Evolutionary conservation across 2,113 vertebrate genomes (phyloP).

Genomic region (Taxidea taxus): DNA sequence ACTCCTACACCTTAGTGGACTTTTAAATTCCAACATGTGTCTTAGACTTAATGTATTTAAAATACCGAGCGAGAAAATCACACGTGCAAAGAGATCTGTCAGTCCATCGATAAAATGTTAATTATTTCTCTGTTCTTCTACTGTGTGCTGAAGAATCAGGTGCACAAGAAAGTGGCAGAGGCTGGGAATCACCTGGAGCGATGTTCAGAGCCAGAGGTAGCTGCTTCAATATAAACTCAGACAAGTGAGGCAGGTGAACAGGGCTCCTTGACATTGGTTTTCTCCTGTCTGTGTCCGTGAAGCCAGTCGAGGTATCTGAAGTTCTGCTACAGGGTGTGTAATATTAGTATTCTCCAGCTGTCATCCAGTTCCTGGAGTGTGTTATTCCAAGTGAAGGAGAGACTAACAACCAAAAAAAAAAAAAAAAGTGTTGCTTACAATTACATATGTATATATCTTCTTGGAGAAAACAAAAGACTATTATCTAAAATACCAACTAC

Average conservation of each 20-base stretch:
- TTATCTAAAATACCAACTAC: not conserved
- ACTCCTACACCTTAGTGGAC: not conserved
- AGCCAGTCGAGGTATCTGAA: not conserved
- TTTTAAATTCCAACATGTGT: not conserved
- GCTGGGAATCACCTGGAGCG: no score
- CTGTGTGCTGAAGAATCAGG: no score
- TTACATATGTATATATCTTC: not conserved
- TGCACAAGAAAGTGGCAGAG: not conserved
- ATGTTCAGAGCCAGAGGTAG: rapidly evolving
- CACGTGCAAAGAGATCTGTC: not conserved
- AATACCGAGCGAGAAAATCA: not conserved
- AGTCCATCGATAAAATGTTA: not conserved
- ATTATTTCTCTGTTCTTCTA: not conserved
- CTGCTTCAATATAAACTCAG: not conserved
- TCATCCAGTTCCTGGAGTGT: not conserved
- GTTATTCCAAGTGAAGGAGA: not conserved
- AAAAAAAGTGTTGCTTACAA: not conserved
- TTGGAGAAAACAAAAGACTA: not conserved
- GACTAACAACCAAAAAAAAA: not conserved
- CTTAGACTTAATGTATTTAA: constrained; percentile 13
- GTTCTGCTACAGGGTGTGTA: not conserved
- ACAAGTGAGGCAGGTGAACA: not conserved
- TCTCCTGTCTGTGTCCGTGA: not conserved
- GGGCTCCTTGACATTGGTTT: not conserved
- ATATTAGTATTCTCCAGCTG: not conserved